Percentiles rank a stretch among this genome's conserved stretches.
Conservation (phyloP, 2,888 invertebrate species). For the Drosophila birchii region DNA sequence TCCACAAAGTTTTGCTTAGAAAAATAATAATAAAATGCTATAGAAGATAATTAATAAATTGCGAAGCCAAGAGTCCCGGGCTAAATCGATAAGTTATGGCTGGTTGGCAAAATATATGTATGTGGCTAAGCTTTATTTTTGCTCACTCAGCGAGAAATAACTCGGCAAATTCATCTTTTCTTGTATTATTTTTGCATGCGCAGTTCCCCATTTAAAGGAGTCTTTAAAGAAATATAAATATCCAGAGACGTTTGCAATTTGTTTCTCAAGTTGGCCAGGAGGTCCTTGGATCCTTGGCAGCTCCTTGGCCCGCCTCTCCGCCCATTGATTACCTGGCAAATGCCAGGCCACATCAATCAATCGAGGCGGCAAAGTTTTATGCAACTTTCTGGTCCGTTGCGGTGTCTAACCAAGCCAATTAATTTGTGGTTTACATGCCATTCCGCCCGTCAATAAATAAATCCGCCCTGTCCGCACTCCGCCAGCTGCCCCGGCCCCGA, state of each 20-base stretch:
- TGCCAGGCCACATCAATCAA: conserved; percentile 56
- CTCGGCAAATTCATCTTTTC: conserved; percentile 8
- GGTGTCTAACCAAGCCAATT: conserved; percentile 57
- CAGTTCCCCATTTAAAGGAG: conserved; percentile 4
- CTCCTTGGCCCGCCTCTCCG: background rate
- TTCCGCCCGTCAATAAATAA: conserved; percentile 50
- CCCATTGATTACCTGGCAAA: conserved; percentile 45
- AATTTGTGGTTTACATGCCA: conserved; percentile 61
- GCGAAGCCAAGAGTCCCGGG: background rate
- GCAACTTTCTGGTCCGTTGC: conserved; percentile 52
- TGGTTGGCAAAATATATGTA: background rate
- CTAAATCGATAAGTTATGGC: conserved; percentile 29
- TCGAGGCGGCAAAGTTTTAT: conserved; percentile 58
- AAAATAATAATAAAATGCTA: conserved; percentile 24
- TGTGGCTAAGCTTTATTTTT: conserved; percentile 2
- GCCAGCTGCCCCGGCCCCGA: background rate
- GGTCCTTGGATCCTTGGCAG: conserved; percentile 5
- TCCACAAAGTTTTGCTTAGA: conserved; percentile 11
- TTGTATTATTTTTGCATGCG: conserved; percentile 20
- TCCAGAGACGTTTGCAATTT: conserved; percentile 33
- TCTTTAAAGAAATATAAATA: conserved; percentile 39
- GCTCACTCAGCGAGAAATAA: conserved; percentile 22
- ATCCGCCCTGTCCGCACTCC: conserved; percentile 16
- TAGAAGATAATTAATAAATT: conserved; percentile 35
- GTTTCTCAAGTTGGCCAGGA: conserved; percentile 23